These are phyloP conservation scores for Lucilia sericata DNA, from an alignment of 1,140 invertebrate genomes.

Conservation along the genomic window DNA sequence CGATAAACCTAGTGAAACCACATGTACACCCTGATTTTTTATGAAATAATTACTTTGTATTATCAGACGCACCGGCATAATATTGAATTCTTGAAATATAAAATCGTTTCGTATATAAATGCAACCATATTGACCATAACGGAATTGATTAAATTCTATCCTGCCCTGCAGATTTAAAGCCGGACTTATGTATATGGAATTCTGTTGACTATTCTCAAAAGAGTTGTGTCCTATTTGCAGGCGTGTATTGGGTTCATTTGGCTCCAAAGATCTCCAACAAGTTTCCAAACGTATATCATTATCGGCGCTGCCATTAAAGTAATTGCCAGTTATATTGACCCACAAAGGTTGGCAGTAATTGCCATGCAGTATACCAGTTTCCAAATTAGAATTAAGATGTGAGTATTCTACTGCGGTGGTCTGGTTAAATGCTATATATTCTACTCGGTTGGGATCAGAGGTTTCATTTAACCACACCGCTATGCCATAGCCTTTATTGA, in stretches of 20 bases:
- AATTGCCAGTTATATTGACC: slow-evolving; percentile 89
- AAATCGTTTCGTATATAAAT: slow-evolving; percentile 85
- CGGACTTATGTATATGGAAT: slow-evolving; percentile 84
- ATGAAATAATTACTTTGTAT: slow-evolving; percentile 92
- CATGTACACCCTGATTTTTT: slow-evolving; percentile 88
- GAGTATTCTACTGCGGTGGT: slow-evolving; percentile 90
- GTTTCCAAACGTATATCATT: slow-evolving; percentile 83
- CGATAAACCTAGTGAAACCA: slow-evolving; percentile 87
- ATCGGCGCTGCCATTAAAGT: slow-evolving; percentile 81
- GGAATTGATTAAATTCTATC: slow-evolving; percentile 91
- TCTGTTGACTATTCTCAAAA: slow-evolving; percentile 81
- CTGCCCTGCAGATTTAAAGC: slow-evolving; percentile 83
- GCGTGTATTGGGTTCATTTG: slow-evolving; percentile 70
- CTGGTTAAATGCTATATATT: slow-evolving; percentile 83
- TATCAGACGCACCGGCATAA: slow-evolving; percentile 76
- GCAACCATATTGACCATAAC: slow-evolving; percentile 83
- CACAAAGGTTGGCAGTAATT: slow-evolving; percentile 81
- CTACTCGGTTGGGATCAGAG: slow-evolving; percentile 74
- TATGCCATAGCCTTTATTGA: slow-evolving; percentile 86
- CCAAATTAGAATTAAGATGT: slow-evolving; percentile 84
- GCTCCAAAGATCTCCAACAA: slow-evolving; percentile 77
- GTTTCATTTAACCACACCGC: slow-evolving; percentile 91
- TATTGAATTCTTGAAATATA: slow-evolving; percentile 80
- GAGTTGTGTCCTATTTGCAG: slow-evolving; percentile 89
- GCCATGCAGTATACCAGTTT: slow-evolving; percentile 85